Base-by-base conservation (phyloP, 2,797 vertebrate species). In the Numenius phaeopus region DNA sequence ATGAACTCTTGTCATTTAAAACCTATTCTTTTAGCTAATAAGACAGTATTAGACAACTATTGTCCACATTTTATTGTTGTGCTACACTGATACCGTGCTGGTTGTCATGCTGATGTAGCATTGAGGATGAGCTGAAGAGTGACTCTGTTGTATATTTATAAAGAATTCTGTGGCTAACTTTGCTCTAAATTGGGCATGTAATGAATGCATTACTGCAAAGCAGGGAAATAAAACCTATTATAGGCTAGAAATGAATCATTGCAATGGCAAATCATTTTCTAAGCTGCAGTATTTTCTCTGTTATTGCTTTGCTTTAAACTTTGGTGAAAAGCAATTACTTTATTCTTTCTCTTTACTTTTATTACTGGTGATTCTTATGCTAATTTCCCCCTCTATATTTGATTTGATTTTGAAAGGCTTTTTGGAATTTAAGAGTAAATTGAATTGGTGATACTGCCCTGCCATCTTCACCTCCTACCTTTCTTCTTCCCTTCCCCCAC, bases 161-260 rank as follows among this genome's bases (percentile, higher is more conserved):
- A 90, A 95, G 80, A 88, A 94, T 92, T 96, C 93, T 65, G 86
- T 79, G 87, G 94, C 83, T 95, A 97, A 89, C 91, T 97, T 94
- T 96, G 83, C 94, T 97, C 88, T 95, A 98, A 98, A 98, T 97
- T 97, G 82, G 96, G 96, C 94, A 75, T 97, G 96, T 98, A 98
- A 98, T 98, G 97, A 98, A 98, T 95, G 91, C 91, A 96, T 97
- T 97, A 94, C 94, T 97, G 94, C 75, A 91, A 97, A 96, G 84
- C 87, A 94, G 83, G 92, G 89, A 95, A 98, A 96, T 94, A 97
- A 97, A 97, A 96, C 93, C 97, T 95, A 97, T 98, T 97, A 97
- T 40, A 90, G 90, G 95, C 85, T 96, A 95, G 95, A 97, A 98
- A 97, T 98, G 97, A 97, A 96, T 98, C 97, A 44, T 61, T 20